Base-by-base conservation (phyloP, 1,140 invertebrate genomes). In the Philaenus spumarius region DNA sequence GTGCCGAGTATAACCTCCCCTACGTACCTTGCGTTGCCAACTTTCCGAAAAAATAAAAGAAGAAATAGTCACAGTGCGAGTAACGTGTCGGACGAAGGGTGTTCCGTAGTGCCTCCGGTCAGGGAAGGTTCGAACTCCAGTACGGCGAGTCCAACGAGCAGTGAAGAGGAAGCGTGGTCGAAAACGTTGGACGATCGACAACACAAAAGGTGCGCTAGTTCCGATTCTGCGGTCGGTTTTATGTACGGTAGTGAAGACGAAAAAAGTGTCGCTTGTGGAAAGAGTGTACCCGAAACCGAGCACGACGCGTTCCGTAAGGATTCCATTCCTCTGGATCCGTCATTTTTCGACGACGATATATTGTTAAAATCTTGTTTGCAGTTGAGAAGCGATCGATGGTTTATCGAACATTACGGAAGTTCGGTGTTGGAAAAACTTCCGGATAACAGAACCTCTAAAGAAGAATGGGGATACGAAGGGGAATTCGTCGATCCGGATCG, bases 231-330 rank as follows among this genome's bases (percentile, higher is more conserved):
- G 1, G 74, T 75, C n/a, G 68, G 68, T 2, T 58, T 56, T 22
- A 17, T 74, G 6, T 71, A 76, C 7, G 78, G 76, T 60, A 78
- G 79, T 52, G 78, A 80, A 26, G 77, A 79, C 63, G 55, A 57
- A 23, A 30, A 50, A 17, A 24, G 12, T 24, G 43, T 46, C 9
- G 26, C 26, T 30, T 30, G 26, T 30, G 26, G 26, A 4, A 30
- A 30, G 9, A 30, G 26, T 30, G 3, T 9, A 9, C 3, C 9
- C 3, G 26, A 30, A 30, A 9, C 3, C 26, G 26, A 30, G 3
- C 26, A 30, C 3, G 26, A 30, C 3, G 26, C 9, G 3, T 30
- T 30, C 9, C 3, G 26, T 4, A 30, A 30, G 9, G 9, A 30
- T 30, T 30, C 26, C 3, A 30, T 30, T 30, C 26, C 26, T 30